Conservation (phyloP, 2,113 vertebrate species). For the Microcebus murinus region DNA sequence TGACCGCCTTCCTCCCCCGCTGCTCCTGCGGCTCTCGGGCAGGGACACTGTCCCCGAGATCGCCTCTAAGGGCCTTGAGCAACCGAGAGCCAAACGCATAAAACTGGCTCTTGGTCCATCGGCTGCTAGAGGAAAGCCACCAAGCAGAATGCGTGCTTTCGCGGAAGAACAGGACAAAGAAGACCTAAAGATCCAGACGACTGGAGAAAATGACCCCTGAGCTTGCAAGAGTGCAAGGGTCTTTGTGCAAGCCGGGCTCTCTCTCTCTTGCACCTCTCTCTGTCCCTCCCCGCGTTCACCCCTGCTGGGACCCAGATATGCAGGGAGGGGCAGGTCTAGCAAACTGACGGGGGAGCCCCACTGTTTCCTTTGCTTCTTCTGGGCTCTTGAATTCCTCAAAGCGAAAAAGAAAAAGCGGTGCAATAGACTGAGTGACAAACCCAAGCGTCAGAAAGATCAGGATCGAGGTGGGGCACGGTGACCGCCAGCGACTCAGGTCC, state of each 20-base stretch:
- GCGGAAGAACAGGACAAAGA: neutral
- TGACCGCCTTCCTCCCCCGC: neutral
- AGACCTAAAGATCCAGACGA: neutral
- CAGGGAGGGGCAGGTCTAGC: neutral
- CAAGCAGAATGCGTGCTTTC: neutral
- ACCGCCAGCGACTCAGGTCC: neutral
- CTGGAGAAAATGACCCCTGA: neutral
- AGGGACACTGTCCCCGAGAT: neutral
- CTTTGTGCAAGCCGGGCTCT: neutral
- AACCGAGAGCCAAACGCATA: neutral
- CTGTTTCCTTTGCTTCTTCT: neutral
- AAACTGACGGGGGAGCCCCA: neutral
- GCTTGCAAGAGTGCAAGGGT: neutral
- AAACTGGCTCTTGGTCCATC: neutral
- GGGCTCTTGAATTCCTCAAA: neutral
- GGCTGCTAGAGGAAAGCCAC: neutral
- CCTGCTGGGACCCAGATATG: neutral
- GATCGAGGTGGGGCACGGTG: neutral
- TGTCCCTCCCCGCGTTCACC: neutral
- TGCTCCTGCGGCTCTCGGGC: neutral
- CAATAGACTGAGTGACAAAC: neutral
- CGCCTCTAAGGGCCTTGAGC: neutral
- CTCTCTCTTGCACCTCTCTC: neutral
- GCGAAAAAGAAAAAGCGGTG: neutral
- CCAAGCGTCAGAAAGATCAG: neutral